Conservation (phyloP, 2,113 vertebrate genomes). For the Henicopernis longicauda region DNA sequence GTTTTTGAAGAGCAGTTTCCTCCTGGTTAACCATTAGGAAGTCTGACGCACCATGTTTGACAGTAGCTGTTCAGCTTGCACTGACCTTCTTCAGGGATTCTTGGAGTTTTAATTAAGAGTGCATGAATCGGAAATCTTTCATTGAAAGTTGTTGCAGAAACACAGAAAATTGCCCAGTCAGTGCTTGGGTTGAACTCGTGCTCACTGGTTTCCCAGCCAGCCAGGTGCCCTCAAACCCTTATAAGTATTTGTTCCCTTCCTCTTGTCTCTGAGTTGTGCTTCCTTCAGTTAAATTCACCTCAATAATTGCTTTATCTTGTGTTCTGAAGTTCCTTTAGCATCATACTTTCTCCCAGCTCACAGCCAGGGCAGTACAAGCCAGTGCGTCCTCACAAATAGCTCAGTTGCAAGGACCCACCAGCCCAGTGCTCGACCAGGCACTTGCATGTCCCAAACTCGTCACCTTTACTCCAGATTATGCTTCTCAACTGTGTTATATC, state of each 20-base stretch:
- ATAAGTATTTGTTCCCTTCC: neutral
- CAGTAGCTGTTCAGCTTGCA: neutral
- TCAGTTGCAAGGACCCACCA: neutral
- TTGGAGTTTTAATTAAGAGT: neutral
- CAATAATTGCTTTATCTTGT: neutral
- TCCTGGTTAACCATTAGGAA: neutral
- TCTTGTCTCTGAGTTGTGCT: neutral
- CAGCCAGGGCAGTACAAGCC: neutral
- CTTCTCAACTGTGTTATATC: neutral
- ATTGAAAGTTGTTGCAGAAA: neutral
- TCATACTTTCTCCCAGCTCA: neutral
- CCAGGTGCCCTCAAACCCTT: neutral
- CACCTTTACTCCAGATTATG: neutral
- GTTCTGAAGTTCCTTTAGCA: neutral
- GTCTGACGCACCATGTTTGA: accelerated
- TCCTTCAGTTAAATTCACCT: neutral
- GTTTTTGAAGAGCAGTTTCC: neutral
- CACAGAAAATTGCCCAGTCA: accelerated
- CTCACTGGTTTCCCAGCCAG: accelerated
- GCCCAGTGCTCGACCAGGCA: neutral
- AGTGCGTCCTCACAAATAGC: neutral
- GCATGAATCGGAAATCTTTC: neutral
- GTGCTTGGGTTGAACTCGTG: neutral
- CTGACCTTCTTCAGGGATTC: neutral
- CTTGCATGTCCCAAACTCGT: neutral